Conservation (phyloP, 2,888 invertebrate genomes). For the Drosophila acutilabella region DNA sequence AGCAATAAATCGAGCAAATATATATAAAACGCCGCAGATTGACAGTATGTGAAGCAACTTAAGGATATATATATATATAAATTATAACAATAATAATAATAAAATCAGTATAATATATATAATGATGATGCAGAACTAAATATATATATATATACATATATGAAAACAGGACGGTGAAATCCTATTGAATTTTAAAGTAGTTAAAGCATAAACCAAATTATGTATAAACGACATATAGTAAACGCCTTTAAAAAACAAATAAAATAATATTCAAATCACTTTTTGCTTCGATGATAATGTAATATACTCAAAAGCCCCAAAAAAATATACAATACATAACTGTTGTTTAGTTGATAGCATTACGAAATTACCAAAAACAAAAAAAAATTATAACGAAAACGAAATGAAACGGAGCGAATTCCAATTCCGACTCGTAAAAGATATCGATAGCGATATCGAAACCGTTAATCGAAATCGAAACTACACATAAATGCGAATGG, state of each 20-base stretch:
- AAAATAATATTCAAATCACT: slow-evolving; percentile 67
- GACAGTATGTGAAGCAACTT: slow-evolving; percentile 38
- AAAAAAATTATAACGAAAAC: not conserved
- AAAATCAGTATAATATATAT: slow-evolving; percentile 34
- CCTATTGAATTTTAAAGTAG: slow-evolving; percentile 78
- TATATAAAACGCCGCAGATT: slow-evolving; percentile 42
- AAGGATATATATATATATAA: slow-evolving; percentile 31
- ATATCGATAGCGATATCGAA: slow-evolving; percentile 19
- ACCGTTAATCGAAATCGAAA: slow-evolving; percentile 31
- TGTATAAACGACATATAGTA: slow-evolving; percentile 74
- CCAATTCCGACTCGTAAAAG: slow-evolving; percentile 19
- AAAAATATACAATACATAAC: slow-evolving; percentile 47
- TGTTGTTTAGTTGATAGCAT: slow-evolving; percentile 75
- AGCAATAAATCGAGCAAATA: slow-evolving; percentile 53
- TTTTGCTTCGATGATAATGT: slow-evolving; percentile 78
- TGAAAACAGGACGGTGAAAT: slow-evolving; percentile 75
- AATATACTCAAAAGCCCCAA: slow-evolving; percentile 74
- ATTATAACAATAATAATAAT: slow-evolving; percentile 40
- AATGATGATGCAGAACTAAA: slow-evolving; percentile 31
- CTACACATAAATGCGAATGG: slow-evolving; percentile 65
- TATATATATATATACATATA: slow-evolving; percentile 29
- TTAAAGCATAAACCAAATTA: slow-evolving; percentile 65
- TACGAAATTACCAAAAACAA: slow-evolving; percentile 31
- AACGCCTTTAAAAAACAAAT: slow-evolving; percentile 61
- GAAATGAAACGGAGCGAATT: slow-evolving; percentile 37